A percentile compares a stretch with the other conserved stretches of the same genome.
These are phyloP conservation scores for Omphaloscelis lunosa DNA, from an alignment of 2,888 invertebrate species.

Conservation along the genomic window DNA sequence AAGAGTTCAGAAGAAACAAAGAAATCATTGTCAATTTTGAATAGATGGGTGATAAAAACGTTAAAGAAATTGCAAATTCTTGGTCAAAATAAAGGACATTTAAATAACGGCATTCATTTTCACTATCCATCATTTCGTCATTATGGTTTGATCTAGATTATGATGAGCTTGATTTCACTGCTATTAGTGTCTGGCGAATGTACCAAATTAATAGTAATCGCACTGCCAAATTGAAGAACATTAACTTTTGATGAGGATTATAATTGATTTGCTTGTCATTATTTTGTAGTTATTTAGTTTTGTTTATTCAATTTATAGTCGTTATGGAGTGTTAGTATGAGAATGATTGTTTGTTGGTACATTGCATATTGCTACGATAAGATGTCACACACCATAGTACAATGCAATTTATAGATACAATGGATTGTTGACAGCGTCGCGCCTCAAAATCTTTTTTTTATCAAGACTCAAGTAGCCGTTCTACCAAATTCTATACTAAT, in stretches of 20 bases:
- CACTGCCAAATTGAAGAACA: conserved; percentile 12
- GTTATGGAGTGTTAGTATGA: neutral
- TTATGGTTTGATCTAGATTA: conserved; percentile 50
- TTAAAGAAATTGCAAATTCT: conserved; percentile 38
- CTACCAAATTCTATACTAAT: neutral
- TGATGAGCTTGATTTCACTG: conserved; percentile 44
- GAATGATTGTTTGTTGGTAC: conserved; percentile 21
- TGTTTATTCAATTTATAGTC: conserved; percentile 3
- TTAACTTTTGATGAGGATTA: conserved; percentile 18
- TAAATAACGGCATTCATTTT: conserved; percentile 55
- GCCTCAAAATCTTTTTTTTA: conserved; percentile 3
- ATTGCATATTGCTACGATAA: conserved; percentile 8
- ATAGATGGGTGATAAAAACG: conserved; percentile 48
- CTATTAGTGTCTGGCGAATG: conserved; percentile 28
- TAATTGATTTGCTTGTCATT: conserved; percentile 7
- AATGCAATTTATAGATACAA: conserved; percentile 9
- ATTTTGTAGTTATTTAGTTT: conserved; percentile 1
- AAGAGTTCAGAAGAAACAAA: neutral
- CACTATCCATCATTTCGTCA: conserved; percentile 48
- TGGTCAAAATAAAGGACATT: conserved; percentile 53
- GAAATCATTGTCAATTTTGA: conserved; percentile 28
- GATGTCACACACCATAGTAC: neutral
- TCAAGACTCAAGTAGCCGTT: neutral
- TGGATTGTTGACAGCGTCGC: conserved; percentile 19
- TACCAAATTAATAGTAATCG: conserved; percentile 32